A percentile compares a stretch with the other conserved stretches of the same genome.
phyloP scores from a whole-genome alignment of 2,797 vertebrate species.

The Falco columbarius region DNA sequence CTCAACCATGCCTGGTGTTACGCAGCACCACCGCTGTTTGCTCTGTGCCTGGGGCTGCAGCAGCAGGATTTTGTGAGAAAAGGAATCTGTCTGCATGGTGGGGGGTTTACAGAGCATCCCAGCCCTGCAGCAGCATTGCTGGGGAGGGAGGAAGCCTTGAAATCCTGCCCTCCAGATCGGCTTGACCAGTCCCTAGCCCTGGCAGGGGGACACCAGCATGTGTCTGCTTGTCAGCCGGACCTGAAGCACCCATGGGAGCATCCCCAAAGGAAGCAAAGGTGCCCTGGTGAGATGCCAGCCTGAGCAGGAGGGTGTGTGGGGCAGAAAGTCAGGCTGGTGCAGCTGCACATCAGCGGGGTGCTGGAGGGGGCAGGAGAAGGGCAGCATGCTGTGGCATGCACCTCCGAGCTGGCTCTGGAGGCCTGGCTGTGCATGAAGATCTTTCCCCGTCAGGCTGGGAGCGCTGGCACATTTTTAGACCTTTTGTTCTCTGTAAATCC shows the following conservation, averaged over 20 bases:
- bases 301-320: fast-evolving
- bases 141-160: background rate
- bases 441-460: background rate
- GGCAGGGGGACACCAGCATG: background rate
- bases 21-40: fast-evolving
- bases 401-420: fast-evolving
- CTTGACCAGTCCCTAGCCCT: background rate
- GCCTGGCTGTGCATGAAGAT: background rate
- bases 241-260: background rate
- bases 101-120: background rate
- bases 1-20: background rate
- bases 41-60: background rate
- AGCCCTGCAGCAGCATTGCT: background rate
- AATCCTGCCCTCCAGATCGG: background rate
- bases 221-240: background rate
- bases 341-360: background rate
- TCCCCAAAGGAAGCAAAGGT: background rate
- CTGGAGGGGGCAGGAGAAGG: background rate
- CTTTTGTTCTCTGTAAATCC: constrained; percentile 19
- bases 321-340: background rate
- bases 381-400: fast-evolving
- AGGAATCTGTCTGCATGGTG: fast-evolving
- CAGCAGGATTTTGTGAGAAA: background rate
- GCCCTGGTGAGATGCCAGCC: background rate
- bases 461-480: background rate